These are phyloP conservation scores for Ifrita kowaldi DNA, from an alignment of 2,113 vertebrate species.

Conservation along the genomic window DNA sequence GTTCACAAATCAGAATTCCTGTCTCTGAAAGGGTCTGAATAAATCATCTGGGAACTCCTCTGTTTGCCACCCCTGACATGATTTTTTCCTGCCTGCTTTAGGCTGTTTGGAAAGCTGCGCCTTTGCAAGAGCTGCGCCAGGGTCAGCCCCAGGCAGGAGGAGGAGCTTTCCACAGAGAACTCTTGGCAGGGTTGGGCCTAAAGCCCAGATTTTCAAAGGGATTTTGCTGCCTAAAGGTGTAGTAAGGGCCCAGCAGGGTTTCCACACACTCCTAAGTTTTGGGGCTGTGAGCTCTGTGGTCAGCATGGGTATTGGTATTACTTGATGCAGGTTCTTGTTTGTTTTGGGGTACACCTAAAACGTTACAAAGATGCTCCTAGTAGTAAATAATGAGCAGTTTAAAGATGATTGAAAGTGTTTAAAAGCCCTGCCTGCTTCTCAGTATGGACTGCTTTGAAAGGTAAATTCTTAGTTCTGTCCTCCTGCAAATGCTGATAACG, in stretches of 20 bases:
- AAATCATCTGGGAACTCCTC: background rate
- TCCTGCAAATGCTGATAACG: background rate
- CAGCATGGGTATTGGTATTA: background rate
- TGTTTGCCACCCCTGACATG: background rate
- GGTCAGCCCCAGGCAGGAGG: background rate
- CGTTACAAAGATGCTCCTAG: background rate
- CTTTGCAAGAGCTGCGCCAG: background rate
- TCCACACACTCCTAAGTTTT: background rate
- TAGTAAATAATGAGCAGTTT: background rate
- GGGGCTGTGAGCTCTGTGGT: background rate
- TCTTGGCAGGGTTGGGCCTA: background rate
- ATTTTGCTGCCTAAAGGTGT: background rate
- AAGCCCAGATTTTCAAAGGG: background rate
- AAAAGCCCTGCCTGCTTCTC: background rate
- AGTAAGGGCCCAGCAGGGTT: background rate
- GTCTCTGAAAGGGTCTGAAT: background rate
- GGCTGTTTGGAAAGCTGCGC: constrained; percentile 1
- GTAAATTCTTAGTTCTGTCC: background rate
- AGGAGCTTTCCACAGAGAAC: background rate
- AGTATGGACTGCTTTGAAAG: background rate
- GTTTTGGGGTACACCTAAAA: background rate
- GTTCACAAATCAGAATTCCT: background rate
- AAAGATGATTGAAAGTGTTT: background rate
- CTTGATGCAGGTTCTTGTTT: background rate
- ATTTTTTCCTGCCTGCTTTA: background rate